Conservation (phyloP, 2,888 invertebrate genomes). For the Hirtodrosophila histrioides region DNA sequence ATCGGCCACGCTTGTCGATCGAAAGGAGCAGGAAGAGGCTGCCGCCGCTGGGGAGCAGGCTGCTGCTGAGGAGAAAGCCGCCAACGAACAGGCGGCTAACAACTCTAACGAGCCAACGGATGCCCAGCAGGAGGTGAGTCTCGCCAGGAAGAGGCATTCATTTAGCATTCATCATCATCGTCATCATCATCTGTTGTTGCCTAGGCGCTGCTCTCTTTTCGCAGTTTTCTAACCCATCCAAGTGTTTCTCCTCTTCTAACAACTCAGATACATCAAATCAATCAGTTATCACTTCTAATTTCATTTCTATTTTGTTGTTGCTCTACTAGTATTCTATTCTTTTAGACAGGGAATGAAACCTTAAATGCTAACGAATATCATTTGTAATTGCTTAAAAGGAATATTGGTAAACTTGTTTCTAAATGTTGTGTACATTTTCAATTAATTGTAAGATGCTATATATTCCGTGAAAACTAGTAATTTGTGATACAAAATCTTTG, state of each 20-base stretch:
- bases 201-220: slow-evolving; percentile 31
- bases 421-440: no score
- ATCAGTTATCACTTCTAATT: slow-evolving; percentile 8
- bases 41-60: slow-evolving; percentile 66
- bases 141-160: not conserved
- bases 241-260: slow-evolving; percentile 43
- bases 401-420: no score
- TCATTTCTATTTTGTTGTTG: slow-evolving; percentile 20
- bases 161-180: slow-evolving; percentile 21
- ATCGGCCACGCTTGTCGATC: slow-evolving; percentile 93
- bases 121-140: slow-evolving; percentile 85
- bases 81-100: slow-evolving; percentile 60
- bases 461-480: no score
- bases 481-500: no score
- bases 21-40: slow-evolving; percentile 86
- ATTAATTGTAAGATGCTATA: no score
- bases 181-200: slow-evolving; percentile 32
- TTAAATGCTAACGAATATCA: not conserved
- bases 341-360: slow-evolving; percentile 43
- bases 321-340: slow-evolving; percentile 4
- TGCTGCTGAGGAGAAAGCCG: slow-evolving; percentile 79
- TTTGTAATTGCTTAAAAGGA: no score
- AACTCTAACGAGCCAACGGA: slow-evolving; percentile 84
- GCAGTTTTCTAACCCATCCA: slow-evolving; percentile 38
- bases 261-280: slow-evolving; percentile 11